Evolutionary conservation across 2,113 vertebrate species (phyloP).

Genomic region (Aleadryas rufinucha): DNA sequence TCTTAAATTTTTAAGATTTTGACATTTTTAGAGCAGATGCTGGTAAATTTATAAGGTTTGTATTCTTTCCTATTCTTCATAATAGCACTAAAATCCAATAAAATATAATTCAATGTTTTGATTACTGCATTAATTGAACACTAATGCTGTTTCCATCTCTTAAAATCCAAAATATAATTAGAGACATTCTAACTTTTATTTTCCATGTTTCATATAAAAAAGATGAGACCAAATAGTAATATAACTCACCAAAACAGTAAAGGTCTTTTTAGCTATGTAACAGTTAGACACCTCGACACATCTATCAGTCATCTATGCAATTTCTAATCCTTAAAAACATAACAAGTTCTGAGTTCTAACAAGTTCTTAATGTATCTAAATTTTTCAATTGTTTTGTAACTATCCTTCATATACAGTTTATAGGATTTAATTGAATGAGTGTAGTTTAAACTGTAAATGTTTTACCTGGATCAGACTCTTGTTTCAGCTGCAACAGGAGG

Average conservation of each 20-base stretch:
- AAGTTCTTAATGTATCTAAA: background rate
- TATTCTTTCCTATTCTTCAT: constrained; percentile 4
- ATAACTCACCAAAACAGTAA: background rate
- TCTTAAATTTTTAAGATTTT: constrained; percentile 41
- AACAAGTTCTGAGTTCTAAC: no score
- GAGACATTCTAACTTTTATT: background rate
- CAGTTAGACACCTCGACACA: background rate
- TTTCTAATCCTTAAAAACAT: background rate
- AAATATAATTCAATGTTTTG: constrained; percentile 17
- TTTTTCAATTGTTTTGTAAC: background rate
- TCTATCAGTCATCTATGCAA: background rate
- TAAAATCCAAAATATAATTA: background rate
- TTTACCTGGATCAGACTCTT: fast-evolving
- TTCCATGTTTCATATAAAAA: background rate
- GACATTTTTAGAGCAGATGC: constrained; percentile 13
- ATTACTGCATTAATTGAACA: background rate
- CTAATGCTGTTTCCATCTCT: background rate
- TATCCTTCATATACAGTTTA: background rate
- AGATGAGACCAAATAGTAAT: background rate
- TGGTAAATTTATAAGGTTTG: background rate
- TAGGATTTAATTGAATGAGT: background rate
- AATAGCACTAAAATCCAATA: background rate
- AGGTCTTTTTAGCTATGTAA: background rate
- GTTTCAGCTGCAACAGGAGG: background rate
- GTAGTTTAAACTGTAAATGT: background rate